Conservation (phyloP, 2,797 vertebrate genomes). For the Gallirallus australis region DNA sequence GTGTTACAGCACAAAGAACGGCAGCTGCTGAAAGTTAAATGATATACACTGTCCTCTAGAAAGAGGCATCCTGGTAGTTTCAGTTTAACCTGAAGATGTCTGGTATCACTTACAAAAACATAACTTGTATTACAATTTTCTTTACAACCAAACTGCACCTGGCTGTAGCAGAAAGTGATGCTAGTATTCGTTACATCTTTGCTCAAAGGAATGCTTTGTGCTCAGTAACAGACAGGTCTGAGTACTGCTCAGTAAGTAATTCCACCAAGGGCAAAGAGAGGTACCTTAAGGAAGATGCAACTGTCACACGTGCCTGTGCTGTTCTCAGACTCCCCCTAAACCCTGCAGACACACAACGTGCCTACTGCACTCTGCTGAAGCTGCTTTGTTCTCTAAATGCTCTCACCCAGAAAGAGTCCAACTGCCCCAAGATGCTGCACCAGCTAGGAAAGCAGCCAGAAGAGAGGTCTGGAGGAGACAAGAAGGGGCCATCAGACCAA, state of each 20-base stretch:
- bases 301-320: not conserved
- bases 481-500: rapidly evolving
- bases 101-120: not conserved
- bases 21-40: not conserved
- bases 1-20: not conserved
- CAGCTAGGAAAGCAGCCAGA: rapidly evolving
- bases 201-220: not conserved
- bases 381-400: not conserved
- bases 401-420: not conserved
- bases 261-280: not conserved
- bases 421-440: not conserved
- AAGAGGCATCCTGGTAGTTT: not conserved
- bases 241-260: not conserved
- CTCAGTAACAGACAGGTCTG: not conserved
- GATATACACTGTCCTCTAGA: not conserved
- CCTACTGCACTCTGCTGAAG: not conserved
- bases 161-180: not conserved
- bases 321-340: not conserved
- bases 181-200: not conserved
- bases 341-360: not conserved
- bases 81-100: not conserved
- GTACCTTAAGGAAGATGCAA: not conserved
- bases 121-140: not conserved
- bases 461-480: not conserved
- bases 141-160: not conserved